These are phyloP conservation scores for Margarornis squamiger DNA, from an alignment of 2,797 vertebrate genomes.

Conservation along the genomic window DNA sequence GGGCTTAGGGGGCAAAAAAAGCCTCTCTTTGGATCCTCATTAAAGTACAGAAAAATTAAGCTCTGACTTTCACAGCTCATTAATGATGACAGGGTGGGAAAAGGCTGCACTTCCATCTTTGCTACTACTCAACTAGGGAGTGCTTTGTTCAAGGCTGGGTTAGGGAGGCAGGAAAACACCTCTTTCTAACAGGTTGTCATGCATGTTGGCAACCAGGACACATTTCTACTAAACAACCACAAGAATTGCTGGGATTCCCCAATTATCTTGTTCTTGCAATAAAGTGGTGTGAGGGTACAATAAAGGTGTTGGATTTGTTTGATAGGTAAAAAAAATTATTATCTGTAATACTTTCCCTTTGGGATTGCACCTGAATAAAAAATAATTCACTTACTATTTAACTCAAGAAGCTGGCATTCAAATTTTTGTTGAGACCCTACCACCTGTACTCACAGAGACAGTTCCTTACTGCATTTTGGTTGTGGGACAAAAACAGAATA, in stretches of 20 bases:
- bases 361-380: neutral
- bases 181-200: neutral
- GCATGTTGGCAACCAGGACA: neutral
- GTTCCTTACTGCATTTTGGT: neutral
- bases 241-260: neutral
- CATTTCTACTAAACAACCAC: neutral
- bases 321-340: neutral
- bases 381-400: neutral
- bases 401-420: neutral
- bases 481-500: neutral
- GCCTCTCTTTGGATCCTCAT: slow-evolving; percentile 32
- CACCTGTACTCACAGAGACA: neutral
- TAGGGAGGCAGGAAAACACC: neutral
- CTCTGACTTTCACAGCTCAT: slow-evolving; percentile 62
- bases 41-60: slow-evolving; percentile 56
- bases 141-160: neutral
- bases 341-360: neutral
- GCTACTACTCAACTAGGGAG: neutral
- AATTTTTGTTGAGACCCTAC: neutral
- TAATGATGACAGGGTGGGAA: slow-evolving; percentile 48
- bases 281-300: neutral
- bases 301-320: neutral
- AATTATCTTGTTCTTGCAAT: neutral
- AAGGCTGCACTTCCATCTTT: slow-evolving; percentile 42
- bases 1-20: slow-evolving; percentile 28